phyloP scores from a whole-genome alignment of 2,113 vertebrate species.

The Bufo bufo region DNA sequence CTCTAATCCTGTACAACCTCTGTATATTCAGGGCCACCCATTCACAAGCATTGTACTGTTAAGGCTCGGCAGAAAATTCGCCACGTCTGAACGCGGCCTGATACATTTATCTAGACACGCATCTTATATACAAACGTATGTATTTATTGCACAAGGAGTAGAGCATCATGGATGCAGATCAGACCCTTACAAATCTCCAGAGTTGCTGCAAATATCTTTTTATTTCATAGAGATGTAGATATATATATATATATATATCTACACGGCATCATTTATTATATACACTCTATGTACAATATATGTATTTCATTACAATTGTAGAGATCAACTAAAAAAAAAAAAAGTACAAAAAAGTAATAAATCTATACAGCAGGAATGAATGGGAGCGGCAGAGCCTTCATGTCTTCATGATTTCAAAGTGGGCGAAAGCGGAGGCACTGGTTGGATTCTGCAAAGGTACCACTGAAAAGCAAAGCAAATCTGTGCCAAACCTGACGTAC shows the following conservation, averaged over 20 bases:
- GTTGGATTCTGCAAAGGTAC: not conserved
- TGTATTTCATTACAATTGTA: not conserved
- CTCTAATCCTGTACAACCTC: not conserved
- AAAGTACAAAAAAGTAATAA: constrained; percentile 14
- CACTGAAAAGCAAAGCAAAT: not conserved
- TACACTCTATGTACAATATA: constrained; percentile 23
- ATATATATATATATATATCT: constrained; percentile 31
- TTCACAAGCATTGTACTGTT: not conserved
- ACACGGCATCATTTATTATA: not conserved
- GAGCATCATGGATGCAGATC: constrained; percentile 63
- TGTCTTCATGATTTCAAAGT: not conserved
- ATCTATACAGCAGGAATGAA: constrained; percentile 10
- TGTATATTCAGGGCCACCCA: not conserved
- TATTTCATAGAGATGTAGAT: constrained; percentile 36
- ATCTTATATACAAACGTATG: constrained; percentile 53
- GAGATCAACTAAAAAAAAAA: constrained; percentile 22
- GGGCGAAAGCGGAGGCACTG: not conserved
- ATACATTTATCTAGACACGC: not conserved
- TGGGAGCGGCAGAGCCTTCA: not conserved
- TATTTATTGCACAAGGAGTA: constrained; percentile 79
- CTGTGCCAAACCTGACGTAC: not conserved
- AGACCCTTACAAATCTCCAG: constrained; percentile 63
- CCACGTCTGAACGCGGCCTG: not conserved
- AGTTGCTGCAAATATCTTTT: constrained; percentile 54
- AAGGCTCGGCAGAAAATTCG: not conserved